Conservation (phyloP, 2,113 vertebrate genomes). For the Gasterosteus aculeatus region DNA sequence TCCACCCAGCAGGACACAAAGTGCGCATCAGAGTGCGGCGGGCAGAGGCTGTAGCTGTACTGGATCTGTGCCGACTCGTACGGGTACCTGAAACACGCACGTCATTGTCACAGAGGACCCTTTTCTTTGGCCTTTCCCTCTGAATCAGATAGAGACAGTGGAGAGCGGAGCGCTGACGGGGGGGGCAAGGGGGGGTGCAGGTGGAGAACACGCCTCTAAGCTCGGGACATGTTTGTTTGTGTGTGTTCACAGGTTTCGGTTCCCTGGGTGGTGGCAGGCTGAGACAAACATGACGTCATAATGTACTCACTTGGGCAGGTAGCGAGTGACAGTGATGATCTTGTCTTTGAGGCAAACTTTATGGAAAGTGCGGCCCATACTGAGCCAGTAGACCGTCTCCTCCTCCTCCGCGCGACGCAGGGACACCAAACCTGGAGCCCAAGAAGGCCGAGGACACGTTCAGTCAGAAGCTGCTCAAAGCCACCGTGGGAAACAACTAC, state of each 20-base stretch:
- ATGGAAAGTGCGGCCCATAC: slow-evolving; percentile 97
- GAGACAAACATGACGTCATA: too few species aligned
- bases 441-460: not conserved
- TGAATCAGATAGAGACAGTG: not conserved
- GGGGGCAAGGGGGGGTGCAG: not conserved
- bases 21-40: slow-evolving; percentile 90
- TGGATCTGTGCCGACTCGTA: slow-evolving; percentile 95
- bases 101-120: not conserved
- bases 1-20: slow-evolving; percentile 98
- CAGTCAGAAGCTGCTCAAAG: not conserved
- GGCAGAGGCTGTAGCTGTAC: slow-evolving; percentile 96
- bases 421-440: slow-evolving; percentile 88
- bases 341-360: slow-evolving; percentile 97
- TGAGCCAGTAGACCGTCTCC: slow-evolving; percentile 95
- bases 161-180: not conserved
- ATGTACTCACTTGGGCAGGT: slow-evolving; percentile 93
- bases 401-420: slow-evolving; percentile 89
- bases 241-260: too few species aligned
- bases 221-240: not conserved
- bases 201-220: not conserved
- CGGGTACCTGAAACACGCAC: slow-evolving; percentile 84
- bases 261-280: too few species aligned
- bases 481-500: not conserved
- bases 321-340: slow-evolving; percentile 97
- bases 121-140: not conserved